phyloP scores from a whole-genome alignment of 2,797 vertebrate genomes.

The Pipistrellus nathusii region DNA sequence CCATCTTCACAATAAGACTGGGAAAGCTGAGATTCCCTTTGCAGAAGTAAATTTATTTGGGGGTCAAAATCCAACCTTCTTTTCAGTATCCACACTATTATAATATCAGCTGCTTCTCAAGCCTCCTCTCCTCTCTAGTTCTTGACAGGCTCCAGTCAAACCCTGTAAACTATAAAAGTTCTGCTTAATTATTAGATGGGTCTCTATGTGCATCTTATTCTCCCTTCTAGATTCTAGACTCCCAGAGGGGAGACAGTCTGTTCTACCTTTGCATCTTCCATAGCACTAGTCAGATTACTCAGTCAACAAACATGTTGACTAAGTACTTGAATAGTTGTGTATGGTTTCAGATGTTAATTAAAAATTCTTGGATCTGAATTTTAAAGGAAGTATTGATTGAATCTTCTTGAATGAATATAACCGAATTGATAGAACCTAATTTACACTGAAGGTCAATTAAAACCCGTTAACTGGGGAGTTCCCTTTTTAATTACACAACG shows the following conservation, averaged over 20 bases:
- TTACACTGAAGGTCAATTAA: constrained; percentile 72
- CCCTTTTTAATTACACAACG: no score
- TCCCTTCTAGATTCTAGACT: not conserved
- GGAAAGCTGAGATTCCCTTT: not conserved
- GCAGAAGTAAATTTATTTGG: not conserved
- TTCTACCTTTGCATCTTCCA: not conserved
- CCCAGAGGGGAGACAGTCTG: not conserved
- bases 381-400: constrained; percentile 85
- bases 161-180: not conserved
- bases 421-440: constrained; percentile 81
- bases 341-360: constrained; percentile 13
- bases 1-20: not conserved
- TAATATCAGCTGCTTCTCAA: not conserved
- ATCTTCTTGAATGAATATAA: constrained; percentile 86
- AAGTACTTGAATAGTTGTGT: constrained; percentile 6
- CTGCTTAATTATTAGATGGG: no score
- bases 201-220: not conserved
- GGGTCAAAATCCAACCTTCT: not conserved
- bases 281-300: not conserved
- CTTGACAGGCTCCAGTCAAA: not conserved
- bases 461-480: no score
- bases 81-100: not conserved
- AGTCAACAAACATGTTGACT: not conserved
- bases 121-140: not conserved
- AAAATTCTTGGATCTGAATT: constrained; percentile 56